Conservation (phyloP, 2,797 vertebrate genomes). For the Acropternis orthonyx region DNA sequence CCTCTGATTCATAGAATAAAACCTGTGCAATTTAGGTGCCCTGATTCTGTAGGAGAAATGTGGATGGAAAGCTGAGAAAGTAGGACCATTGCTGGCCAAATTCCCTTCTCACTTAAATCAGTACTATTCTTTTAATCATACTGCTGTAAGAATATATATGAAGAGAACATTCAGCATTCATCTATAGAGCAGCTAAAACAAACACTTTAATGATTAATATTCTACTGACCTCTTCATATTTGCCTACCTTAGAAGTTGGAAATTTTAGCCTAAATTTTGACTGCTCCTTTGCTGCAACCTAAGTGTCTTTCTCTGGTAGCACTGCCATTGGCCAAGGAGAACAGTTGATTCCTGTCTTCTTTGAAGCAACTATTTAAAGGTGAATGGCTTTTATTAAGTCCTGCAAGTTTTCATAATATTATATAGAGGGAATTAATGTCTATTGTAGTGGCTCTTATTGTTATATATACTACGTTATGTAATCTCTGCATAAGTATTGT, state of each 20-base stretch:
- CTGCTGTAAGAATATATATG: neutral
- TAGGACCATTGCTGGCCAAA: neutral
- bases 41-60: neutral
- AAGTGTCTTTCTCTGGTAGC: neutral
- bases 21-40: neutral
- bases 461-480: neutral
- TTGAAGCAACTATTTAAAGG: neutral
- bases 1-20: constrained; percentile 57
- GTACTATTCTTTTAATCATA: neutral
- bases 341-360: neutral
- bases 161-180: neutral
- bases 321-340: neutral
- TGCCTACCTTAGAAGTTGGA: neutral
- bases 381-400: neutral
- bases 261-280: neutral
- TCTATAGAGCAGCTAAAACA: neutral
- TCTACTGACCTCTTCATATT: neutral
- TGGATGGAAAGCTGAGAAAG: neutral
- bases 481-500: neutral
- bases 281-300: neutral
- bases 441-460: neutral
- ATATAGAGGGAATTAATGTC: neutral
- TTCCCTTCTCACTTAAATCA: neutral
- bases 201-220: neutral
- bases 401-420: neutral